phyloP scores from a whole-genome alignment of 2,797 vertebrate species.

The Cyclura pinguis region DNA sequence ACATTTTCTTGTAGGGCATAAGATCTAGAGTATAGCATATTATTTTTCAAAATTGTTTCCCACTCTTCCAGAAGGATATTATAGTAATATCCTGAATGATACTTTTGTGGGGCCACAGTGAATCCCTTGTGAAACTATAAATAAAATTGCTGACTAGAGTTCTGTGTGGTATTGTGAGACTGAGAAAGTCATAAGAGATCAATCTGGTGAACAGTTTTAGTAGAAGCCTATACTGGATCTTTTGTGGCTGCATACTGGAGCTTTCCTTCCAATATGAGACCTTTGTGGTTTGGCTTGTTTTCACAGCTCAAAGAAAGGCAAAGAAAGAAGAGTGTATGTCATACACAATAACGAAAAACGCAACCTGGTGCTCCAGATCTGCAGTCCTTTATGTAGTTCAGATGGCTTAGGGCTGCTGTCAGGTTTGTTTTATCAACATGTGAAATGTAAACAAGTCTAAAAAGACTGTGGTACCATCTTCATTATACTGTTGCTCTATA shows the following conservation, averaged over 20 bases:
- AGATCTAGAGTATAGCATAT: no score
- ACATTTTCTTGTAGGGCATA: no score
- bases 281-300: neutral
- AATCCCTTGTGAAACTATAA: neutral
- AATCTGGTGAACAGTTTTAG: neutral
- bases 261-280: neutral
- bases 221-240: neutral
- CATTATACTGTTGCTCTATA: neutral
- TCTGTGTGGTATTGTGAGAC: neutral
- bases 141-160: neutral
- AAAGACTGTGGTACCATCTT: neutral
- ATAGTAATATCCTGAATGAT: neutral
- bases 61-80: no score
- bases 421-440: neutral
- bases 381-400: neutral
- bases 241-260: neutral
- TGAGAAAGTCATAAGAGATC: neutral
- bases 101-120: neutral
- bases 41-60: no score
- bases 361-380: neutral
- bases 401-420: neutral
- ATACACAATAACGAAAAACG: neutral
- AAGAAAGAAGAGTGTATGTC: neutral
- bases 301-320: neutral
- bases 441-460: neutral